These are phyloP conservation scores for Amiota minor DNA, from an alignment of 2,888 invertebrate species.

Conservation along the genomic window DNA sequence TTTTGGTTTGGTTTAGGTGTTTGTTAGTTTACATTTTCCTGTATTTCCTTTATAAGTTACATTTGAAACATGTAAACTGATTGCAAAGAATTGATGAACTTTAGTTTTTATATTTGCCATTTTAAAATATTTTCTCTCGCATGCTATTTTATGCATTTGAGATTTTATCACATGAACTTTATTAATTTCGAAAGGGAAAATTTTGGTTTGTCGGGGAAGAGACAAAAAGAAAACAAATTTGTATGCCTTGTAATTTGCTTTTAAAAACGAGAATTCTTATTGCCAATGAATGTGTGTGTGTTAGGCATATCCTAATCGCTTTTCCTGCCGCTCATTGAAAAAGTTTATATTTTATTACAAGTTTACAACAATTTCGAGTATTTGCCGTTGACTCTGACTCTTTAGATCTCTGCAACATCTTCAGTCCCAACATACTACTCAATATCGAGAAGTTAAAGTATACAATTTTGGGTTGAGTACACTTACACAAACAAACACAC, in stretches of 20 bases:
- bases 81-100: not conserved
- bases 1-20: no score
- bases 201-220: conserved; percentile 28
- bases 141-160: not conserved
- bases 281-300: conserved; percentile 14
- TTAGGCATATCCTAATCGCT: conserved; percentile 8
- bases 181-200: conserved; percentile 13
- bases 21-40: no score
- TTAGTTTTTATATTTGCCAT: conserved; percentile 5
- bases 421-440: not conserved
- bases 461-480: conserved; percentile 8
- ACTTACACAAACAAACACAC: conserved; percentile 29
- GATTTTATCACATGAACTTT: conserved; percentile 28
- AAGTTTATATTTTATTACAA: conserved; percentile 47
- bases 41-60: no score
- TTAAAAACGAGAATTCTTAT: not conserved
- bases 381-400: not conserved
- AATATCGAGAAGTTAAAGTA: not conserved
- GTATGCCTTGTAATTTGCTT: conserved; percentile 2
- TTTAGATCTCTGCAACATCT: not conserved
- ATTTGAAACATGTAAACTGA: no score
- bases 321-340: conserved; percentile 34
- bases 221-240: not conserved
- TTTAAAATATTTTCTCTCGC: conserved; percentile 20
- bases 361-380: conserved; percentile 38